phyloP scores from a whole-genome alignment of 1,140 invertebrate genomes.

The Zaprionus inermis region DNA sequence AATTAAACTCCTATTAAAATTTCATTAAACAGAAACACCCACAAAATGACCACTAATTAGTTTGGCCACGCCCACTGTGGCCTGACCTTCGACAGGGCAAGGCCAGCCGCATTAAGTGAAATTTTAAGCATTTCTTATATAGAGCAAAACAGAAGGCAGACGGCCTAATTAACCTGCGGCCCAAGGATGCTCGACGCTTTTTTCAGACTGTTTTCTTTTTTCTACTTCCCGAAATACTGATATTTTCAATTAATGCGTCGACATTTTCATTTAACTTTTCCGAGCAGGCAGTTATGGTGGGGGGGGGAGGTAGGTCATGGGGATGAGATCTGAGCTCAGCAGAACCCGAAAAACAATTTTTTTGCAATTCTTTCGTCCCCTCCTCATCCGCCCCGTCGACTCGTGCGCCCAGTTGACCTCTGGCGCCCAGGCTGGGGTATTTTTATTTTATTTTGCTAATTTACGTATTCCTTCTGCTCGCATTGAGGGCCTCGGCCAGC shows the following conservation, averaged over 20 bases:
- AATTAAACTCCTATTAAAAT: conserved; percentile 77
- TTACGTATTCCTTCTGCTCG: conserved; percentile 41
- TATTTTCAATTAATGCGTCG: conserved; percentile 63
- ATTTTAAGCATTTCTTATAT: conserved; percentile 46
- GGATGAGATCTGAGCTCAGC: neutral
- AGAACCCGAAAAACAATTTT: conserved; percentile 12
- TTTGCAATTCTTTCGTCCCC: conserved; percentile 12
- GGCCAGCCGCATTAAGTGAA: conserved; percentile 37
- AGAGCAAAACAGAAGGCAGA: conserved; percentile 43
- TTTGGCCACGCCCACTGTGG: conserved; percentile 48
- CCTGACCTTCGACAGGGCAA: conserved; percentile 56
- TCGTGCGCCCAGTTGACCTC: conserved; percentile 29
- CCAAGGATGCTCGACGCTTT: conserved; percentile 32
- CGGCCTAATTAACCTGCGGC: conserved; percentile 69
- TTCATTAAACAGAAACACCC: conserved; percentile 71
- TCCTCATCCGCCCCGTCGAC: neutral
- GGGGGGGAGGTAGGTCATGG: too few relatives aligned
- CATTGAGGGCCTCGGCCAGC: conserved; percentile 24
- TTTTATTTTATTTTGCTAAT: conserved; percentile 47
- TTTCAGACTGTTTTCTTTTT: conserved; percentile 20
- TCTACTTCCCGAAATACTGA: conserved; percentile 36
- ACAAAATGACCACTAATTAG: conserved; percentile 76
- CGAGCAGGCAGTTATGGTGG: too few relatives aligned
- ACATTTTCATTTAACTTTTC: conserved; percentile 71
- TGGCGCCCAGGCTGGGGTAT: conserved; percentile 25